Base-by-base conservation (phyloP, 1,140 invertebrate species). In the Bicyclus anynana region DNA sequence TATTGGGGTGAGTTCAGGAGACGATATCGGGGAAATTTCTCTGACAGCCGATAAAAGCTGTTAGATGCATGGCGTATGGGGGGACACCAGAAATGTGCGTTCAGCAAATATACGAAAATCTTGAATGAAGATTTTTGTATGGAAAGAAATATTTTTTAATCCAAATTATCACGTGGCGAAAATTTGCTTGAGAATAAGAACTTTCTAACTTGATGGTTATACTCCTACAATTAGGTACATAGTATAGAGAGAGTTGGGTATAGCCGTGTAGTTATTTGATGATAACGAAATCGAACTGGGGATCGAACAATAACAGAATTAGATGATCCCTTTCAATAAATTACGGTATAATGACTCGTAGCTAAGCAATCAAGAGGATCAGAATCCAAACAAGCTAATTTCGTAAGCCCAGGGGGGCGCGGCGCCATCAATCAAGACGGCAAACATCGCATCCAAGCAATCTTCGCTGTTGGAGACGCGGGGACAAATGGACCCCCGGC, bases 391-490 rank as follows among this genome's bases (percentile, higher is more conserved):
- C 53, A 59, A 62, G 46, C 33, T 59, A 53, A 26, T 54, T 50
- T 40, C 16, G 14, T 9, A 57, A 62, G 53, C 47, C 37, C 9
- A 27, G 46, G 26, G 63, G 56, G 51, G 37, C 4, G 12, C 18
- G 13, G 29, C 37, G 37, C 50, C 63, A 70, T 68, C 67, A 70
- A 70, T 73, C 65, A 63, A 67, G 55, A 44, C 37, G 37, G 49
- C 44, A 44, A 65, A 51, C 53, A 61, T 54, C 50, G 27, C 58
- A 29, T 60, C 52, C 59, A 38, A 48, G 47, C 59, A 62, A 73
- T 70, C 70, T 66, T 67, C 70, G 51, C 70, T 21, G 60, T 60
- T 52, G 70, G 70, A 64, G 52, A 56, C 54, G 50, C 18, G 52
- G 21, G 37, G 46, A 50, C 50, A 33, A 64, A 56, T 52, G 62